phyloP scores from a whole-genome alignment of 2,797 vertebrate genomes.

The Trachops cirrhosus region DNA sequence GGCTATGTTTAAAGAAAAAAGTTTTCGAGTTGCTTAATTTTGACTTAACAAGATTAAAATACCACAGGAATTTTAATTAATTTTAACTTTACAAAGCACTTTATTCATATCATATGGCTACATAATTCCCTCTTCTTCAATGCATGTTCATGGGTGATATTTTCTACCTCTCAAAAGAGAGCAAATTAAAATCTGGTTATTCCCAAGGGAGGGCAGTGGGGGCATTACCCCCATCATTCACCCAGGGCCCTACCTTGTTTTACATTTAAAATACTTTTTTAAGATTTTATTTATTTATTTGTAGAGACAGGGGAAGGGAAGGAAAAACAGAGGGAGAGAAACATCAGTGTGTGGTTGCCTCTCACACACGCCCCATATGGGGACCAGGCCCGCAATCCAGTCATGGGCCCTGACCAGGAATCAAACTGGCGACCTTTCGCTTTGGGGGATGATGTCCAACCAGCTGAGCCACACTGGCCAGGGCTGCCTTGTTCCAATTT shows the following conservation, averaged over 20 bases:
- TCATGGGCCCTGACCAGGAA: no score
- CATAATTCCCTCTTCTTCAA: background rate
- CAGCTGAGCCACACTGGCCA: no score
- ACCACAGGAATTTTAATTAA: background rate
- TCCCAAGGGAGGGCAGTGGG: background rate
- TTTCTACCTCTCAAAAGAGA: background rate
- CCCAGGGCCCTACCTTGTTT: background rate
- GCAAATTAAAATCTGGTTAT: background rate
- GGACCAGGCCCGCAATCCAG: no score
- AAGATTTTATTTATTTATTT: no score
- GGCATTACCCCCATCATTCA: background rate
- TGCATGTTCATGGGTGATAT: background rate
- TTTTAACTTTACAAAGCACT: background rate
- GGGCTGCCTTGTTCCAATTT: background rate
- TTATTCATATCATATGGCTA: background rate
- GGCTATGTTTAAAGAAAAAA: background rate
- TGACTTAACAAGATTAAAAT: background rate
- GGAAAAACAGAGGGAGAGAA: no score
- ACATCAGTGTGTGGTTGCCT: no score
- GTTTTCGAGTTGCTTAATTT: constrained; percentile 10
- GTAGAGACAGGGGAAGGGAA: no score
- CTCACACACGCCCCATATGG: no score
- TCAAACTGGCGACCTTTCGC: no score
- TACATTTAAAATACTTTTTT: no score
- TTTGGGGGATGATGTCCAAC: no score